Base-by-base conservation (phyloP, 2,113 vertebrate species). In the Australoheros scitulus region DNA sequence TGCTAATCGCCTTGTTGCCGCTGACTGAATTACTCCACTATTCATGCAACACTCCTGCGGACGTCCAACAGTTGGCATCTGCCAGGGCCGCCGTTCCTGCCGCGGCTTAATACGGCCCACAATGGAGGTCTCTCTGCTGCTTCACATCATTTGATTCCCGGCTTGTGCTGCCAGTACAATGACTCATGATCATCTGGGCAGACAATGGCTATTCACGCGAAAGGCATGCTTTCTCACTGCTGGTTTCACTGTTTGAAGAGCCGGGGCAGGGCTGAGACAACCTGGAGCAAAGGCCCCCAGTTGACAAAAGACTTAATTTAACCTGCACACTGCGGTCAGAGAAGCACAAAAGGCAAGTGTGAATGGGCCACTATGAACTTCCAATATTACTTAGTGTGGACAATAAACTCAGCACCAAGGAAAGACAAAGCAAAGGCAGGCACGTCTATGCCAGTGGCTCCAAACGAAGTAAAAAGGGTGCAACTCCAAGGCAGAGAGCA, bases 71-170 rank as follows among this genome's bases (percentile, higher is more conserved):
- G 74, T 56, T 36, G 70, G 75, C 64, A n/a, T 87, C 82, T 84
- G 79, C 77, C 83, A n/a, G 72, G 70, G 70, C 77, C 11, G 59
- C 80, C 79, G 92, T 11, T 86, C 89, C 93, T 90, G 85, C 84
- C 93, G 38, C 93, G 6, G 89, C 86, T 86, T 88, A 77, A 70
- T 34, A 92, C 92, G 56, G 32, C 8, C 18, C 68, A 91, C 92
- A 92, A 91, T 86, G 87, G 76, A 76, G 34, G 76, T n/a, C 79
- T 87, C 81, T 82, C 63, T 57, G 79, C 68, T 2, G 14, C 77
- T 43, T 86, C 82, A 38, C 90, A 76, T 79, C 91, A 81, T 87
- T 81, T 83, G 85, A 84, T 85, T 83, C 77, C 84, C 17, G 20
- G 57, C 82, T 65, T 65, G 80, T 1, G 78, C 79, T 60, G 79